Conservation (phyloP, 2,113 vertebrate genomes). For the Ailuropoda melanoleuca region DNA sequence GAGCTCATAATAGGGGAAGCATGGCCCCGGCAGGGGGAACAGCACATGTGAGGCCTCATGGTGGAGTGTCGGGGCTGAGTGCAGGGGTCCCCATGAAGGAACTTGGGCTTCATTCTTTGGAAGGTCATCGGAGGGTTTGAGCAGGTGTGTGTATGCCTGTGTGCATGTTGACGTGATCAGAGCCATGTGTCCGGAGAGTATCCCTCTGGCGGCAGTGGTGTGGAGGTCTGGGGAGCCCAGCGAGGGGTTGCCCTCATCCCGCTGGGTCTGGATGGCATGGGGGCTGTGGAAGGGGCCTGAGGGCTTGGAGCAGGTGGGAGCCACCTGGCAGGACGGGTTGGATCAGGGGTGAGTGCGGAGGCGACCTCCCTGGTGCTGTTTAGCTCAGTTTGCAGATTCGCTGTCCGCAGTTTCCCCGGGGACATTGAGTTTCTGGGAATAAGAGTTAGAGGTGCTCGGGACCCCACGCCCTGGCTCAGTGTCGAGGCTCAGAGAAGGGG, state of each 20-base stretch:
- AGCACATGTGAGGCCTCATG: neutral
- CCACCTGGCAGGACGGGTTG: too few relatives aligned
- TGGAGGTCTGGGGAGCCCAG: neutral
- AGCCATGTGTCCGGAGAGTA: neutral
- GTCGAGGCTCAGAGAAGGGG: neutral
- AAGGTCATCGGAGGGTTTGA: neutral
- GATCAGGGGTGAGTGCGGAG: neutral
- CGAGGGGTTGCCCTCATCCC: neutral
- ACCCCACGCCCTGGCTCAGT: neutral
- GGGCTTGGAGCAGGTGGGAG: too few relatives aligned
- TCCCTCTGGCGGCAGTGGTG: too few relatives aligned
- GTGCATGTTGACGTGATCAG: neutral
- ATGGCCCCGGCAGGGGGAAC: neutral
- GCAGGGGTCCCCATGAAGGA: neutral
- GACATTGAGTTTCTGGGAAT: neutral
- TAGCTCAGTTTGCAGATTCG: too few relatives aligned
- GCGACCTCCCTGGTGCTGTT: rapidly evolving
- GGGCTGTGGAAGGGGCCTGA: rapidly evolving
- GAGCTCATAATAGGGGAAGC: neutral
- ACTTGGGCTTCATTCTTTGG: neutral
- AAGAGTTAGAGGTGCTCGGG: neutral
- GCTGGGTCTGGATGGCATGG: neutral
- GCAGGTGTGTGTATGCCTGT: neutral
- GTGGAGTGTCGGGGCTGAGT: too few relatives aligned
- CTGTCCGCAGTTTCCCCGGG: rapidly evolving